Evolutionary conservation across 2,113 vertebrate genomes (phyloP), one percentile per base, ranked within the genome.

Genomic region (Lophura nycthemera): DNA sequence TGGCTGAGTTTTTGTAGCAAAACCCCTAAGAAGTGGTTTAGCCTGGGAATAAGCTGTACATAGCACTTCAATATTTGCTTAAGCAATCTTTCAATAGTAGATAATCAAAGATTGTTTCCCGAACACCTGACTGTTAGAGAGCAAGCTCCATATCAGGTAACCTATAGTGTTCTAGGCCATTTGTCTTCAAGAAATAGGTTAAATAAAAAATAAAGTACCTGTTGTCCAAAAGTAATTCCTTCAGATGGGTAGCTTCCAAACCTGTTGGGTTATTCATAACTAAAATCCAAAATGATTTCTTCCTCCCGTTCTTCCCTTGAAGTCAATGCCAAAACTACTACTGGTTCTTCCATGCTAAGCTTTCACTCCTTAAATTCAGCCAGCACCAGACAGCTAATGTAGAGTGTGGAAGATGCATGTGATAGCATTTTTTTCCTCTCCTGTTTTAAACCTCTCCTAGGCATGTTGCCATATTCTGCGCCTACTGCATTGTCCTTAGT

Each of bases 241-340:
- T 86, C 25, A n/a, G 38, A 67, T 54, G 92, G 83, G 74, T 80
- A 74, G 84, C 70, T 54, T 92, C 60, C 87, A 95, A 88, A 63
- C 59, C 64, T 47, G 56, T 76, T 76, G 42, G 11, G 32, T 73
- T 91, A 83, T 94, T 92, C 89, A 61, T 89, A 89, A 67, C 66
- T 87, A 29, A 63, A 88, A 84, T 78, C 59, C 56, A 93, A 90
- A 92, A 59, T 76, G 21, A 67, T 81, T 92, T 93, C 74, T 84
- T 11, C 74, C 70, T 90, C 32, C 30, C 14, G 2, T 72, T 89
- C 48, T 90, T 64, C n/a, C 15, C 45, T 84, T 89, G 45, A 74
- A 85, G 42, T 87, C n/a, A 42, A 5, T 85, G 91, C 75, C 89
- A 94, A 64, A 85, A 87, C 65, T 73, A 20, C 67, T 72, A 15